phyloP scores from a whole-genome alignment of 2,113 vertebrate genomes.

The Macquaria australasica region DNA sequence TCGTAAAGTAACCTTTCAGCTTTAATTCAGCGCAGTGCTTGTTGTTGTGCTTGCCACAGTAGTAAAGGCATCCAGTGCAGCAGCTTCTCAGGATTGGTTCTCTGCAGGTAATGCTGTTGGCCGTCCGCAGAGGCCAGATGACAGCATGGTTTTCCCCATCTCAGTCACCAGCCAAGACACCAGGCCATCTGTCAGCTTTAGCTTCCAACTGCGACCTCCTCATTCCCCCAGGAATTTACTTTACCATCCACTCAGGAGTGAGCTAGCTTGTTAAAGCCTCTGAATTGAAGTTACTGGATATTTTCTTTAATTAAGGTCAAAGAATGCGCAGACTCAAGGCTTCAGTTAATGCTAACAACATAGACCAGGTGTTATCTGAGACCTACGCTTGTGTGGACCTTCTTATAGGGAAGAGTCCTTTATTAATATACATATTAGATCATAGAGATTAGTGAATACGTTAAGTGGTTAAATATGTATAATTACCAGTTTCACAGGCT shows the following conservation, averaged over 20 bases:
- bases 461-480: background rate
- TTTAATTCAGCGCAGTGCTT: background rate
- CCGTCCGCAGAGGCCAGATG: constrained; percentile 56
- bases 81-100: constrained; percentile 37
- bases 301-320: constrained; percentile 36
- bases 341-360: constrained; percentile 1
- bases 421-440: background rate
- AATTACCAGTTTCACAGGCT: background rate
- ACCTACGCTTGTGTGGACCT: background rate
- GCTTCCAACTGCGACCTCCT: constrained; percentile 70
- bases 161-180: constrained; percentile 76
- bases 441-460: background rate
- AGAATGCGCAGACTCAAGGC: background rate
- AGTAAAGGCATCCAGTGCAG: constrained; percentile 13
- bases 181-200: constrained; percentile 80
- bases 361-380: background rate
- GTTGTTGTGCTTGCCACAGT: background rate
- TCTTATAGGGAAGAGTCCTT: background rate
- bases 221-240: constrained; percentile 62
- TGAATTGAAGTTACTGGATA: constrained; percentile 15
- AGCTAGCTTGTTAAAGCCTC: constrained; percentile 40
- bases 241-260: constrained; percentile 45
- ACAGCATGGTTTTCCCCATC: constrained; percentile 70
- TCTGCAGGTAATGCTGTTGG: constrained; percentile 71
- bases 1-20: background rate